These are phyloP conservation scores for Pedicia rivosa DNA, from an alignment of 2,888 invertebrate species.

Conservation along the genomic window DNA sequence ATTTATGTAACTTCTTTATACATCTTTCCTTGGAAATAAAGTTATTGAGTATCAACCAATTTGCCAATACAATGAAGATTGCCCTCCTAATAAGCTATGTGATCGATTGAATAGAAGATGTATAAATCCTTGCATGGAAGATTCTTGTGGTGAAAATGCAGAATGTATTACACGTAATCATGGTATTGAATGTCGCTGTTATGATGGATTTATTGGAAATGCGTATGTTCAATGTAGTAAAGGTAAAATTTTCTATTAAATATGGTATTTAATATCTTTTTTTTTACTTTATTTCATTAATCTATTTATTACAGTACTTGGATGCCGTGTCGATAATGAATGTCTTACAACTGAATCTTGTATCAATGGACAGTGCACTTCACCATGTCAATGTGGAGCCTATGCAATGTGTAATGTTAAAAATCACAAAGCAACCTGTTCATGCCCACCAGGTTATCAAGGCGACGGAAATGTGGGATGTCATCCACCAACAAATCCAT, in stretches of 20 bases:
- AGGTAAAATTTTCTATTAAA: too few relatives aligned
- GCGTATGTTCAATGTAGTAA: conserved; percentile 51
- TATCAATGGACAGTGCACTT: conserved; percentile 55
- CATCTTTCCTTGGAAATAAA: conserved; percentile 18
- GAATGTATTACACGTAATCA: conserved; percentile 62
- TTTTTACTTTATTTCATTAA: too few relatives aligned
- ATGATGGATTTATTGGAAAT: conserved; percentile 57
- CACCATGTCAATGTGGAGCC: conserved; percentile 62
- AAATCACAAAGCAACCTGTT: conserved; percentile 64
- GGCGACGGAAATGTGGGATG: conserved; percentile 63
- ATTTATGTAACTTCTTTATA: too few relatives aligned
- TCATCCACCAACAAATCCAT: conserved; percentile 58
- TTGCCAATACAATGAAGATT: conserved; percentile 83
- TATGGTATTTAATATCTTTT: too few relatives aligned
- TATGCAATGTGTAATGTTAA: conserved; percentile 70
- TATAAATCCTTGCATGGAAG: conserved; percentile 63
- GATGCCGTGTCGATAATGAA: conserved; percentile 54
- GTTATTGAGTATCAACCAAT: conserved; percentile 38
- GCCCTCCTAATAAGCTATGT: conserved; percentile 71
- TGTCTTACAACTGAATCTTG: conserved; percentile 62
- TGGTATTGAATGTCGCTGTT: conserved; percentile 59
- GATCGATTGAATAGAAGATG: conserved; percentile 72
- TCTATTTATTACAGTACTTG: too few relatives aligned
- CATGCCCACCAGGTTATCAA: conserved; percentile 64
- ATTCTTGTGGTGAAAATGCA: conserved; percentile 69